These are phyloP conservation scores for Pristionchus entomophagus DNA, from an alignment of 2,888 invertebrate genomes.

Conservation along the genomic window DNA sequence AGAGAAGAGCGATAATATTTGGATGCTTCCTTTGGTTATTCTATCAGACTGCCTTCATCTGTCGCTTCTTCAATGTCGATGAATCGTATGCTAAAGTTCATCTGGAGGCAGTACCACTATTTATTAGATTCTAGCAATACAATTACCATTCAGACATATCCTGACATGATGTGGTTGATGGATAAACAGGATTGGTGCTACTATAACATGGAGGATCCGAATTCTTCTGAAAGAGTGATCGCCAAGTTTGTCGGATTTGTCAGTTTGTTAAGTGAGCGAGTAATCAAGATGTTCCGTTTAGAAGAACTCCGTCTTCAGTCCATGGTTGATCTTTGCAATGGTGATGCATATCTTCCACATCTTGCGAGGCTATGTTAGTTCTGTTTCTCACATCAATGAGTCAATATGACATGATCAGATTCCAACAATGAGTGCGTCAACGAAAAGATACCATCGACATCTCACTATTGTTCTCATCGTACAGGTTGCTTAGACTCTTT, in stretches of 20 bases:
- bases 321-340: background rate
- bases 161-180: background rate
- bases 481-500: background rate
- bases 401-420: background rate
- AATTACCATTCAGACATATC: background rate
- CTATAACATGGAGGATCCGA: background rate
- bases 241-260: background rate
- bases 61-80: background rate
- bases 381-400: background rate
- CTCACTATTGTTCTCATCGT: background rate
- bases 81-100: background rate
- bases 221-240: background rate
- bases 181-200: background rate
- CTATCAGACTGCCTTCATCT: background rate
- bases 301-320: background rate
- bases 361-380: background rate
- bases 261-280: background rate
- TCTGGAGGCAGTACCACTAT: background rate
- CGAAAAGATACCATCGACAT: background rate
- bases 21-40: background rate
- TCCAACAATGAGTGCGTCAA: background rate
- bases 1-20: background rate
- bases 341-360: background rate
- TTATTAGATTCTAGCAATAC: background rate
- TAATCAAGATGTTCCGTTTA: background rate